Conservation (phyloP, 2,797 vertebrate species). For the Argya squamiceps region DNA sequence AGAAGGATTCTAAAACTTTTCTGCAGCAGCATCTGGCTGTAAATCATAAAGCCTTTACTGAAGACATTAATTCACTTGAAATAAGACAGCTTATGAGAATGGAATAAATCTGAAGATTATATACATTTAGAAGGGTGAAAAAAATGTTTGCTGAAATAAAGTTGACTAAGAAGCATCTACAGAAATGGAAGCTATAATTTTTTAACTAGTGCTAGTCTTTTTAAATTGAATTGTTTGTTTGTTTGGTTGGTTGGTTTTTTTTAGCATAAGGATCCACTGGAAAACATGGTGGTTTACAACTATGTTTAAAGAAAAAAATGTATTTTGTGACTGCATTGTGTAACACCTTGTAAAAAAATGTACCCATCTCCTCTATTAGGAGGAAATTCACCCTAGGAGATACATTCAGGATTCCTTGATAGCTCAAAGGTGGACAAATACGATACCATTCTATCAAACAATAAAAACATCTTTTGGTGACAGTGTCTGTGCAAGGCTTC, state of each 20-base stretch:
- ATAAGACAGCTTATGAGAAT: not conserved
- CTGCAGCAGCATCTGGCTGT: not conserved
- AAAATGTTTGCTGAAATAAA: not conserved
- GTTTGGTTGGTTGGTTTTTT: not conserved
- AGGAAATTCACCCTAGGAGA: not conserved
- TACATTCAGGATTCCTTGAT: not conserved
- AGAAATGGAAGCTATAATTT: not conserved
- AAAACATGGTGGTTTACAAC: not conserved
- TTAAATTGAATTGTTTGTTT: not conserved
- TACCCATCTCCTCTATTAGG: not conserved
- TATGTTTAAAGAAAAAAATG: not conserved
- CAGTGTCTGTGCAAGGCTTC: not conserved
- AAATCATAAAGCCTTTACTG: not conserved
- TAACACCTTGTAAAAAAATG: not conserved
- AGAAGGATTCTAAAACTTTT: not conserved
- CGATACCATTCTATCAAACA: not conserved
- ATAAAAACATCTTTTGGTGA: not conserved
- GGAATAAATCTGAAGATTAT: conserved; percentile 1
- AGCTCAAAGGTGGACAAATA: not conserved
- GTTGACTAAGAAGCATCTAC: not conserved
- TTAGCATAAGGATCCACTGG: not conserved
- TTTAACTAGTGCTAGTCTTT: not conserved
- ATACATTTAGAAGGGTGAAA: not conserved
- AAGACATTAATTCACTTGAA: not conserved
- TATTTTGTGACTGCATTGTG: not conserved